Percentiles rank a stretch among this genome's conserved stretches.
phyloP scores from a whole-genome alignment of 2,113 vertebrate species.

The Pygoscelis antarcticus region DNA sequence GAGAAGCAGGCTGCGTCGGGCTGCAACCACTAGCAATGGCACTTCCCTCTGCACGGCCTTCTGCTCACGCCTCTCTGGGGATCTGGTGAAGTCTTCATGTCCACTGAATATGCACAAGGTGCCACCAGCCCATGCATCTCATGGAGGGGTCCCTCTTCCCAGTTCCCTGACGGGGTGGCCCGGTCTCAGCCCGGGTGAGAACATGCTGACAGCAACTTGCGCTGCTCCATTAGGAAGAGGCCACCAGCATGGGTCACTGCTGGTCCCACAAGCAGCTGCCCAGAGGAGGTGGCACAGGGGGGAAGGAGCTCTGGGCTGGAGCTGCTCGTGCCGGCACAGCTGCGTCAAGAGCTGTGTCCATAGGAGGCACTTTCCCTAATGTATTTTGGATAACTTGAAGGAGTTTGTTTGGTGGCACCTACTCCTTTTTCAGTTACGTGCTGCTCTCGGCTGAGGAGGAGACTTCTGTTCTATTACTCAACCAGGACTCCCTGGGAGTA shows the following conservation, averaged over 20 bases:
- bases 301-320: not conserved
- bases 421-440: not conserved
- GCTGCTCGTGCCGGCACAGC: accelerated
- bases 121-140: not conserved
- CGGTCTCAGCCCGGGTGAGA: not conserved
- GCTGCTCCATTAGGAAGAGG: not conserved
- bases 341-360: not conserved
- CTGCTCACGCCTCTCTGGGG: not conserved
- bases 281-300: not conserved
- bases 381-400: not conserved
- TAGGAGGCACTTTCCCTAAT: not conserved
- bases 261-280: not conserved
- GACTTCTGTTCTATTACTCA: not conserved
- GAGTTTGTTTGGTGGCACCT: not conserved
- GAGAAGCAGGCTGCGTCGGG: not conserved
- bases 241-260: not conserved
- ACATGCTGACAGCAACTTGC: not conserved
- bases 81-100: not conserved
- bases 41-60: not conserved
- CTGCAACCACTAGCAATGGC: not conserved
- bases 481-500: not conserved
- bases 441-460: not conserved
- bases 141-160: not conserved
- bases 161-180: not conserved
- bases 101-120: not conserved